Base-by-base conservation (phyloP, 2,797 vertebrate genomes). In the Tenualosa ilisha region DNA sequence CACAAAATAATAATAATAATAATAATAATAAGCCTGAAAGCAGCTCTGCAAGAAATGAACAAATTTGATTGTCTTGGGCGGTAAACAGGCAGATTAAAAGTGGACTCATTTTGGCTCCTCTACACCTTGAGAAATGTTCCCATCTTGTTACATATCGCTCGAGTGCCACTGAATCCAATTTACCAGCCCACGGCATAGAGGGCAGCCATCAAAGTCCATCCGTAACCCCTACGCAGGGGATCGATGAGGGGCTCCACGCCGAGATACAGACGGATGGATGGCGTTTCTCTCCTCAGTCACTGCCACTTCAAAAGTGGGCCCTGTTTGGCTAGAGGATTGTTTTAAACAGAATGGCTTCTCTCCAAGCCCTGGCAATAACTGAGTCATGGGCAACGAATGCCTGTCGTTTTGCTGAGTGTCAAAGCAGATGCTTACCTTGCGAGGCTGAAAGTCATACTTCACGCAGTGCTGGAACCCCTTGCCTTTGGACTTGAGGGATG, bases 381-480 rank as follows among this genome's bases (percentile, higher is more conserved):
- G n/a, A 63, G 59, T n/a, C n/a, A 24, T 2, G n/a, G n/a, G n/a
- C 22, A 24, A 24, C 8, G n/a, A 72, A 12, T 37, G 65, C 31
- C 65, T 11, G 26, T 72, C 13, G 65, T 40, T 61, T 31, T 40
- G 15, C 26, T 31, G 13, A 24, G 22, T 11, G 59, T n/a, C 9
- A 83, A 81, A 85, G 65, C 26, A 46, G 40, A 17, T 59, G 26
- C 91, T 93, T 92, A 99, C 98, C 97, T 98, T 99, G 89, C 97
- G 97, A 82, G 98, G 98, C 89, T 99, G 98, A 93, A 99, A 99
- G 93, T 99, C 98, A 90, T 97, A 99, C 93, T 98, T 98, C 89
- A 99, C 97, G 92, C 98, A 99, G 24, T 99, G 98, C 92, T 99
- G 98, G 93, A 98, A 99, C 86, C 97, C 97, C 96, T 99, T 99